Evolutionary conservation across 2,113 vertebrate species (phyloP).

Genomic region (Boleophthalmus pectinirostris): DNA sequence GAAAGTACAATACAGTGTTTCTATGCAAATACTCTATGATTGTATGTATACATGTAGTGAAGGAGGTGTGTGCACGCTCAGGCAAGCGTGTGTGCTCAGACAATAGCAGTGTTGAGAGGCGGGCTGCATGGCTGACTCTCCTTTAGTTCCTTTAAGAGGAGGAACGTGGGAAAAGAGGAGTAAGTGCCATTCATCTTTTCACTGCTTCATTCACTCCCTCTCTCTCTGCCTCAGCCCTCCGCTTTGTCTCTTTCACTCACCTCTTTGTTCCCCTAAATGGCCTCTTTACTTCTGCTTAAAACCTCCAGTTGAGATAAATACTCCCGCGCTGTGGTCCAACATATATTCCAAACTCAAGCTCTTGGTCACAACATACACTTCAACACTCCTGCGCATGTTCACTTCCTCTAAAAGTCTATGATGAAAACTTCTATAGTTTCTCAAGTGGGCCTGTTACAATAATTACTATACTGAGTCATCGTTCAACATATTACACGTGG

Average conservation of each 20-base stretch:
- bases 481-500: too few species aligned
- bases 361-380: conserved; percentile 50
- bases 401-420: conserved; percentile 14
- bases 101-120: conserved; percentile 68
- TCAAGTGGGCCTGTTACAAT: too few species aligned
- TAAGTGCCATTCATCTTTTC: conserved; percentile 79
- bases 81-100: conserved; percentile 59
- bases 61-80: conserved; percentile 46
- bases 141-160: conserved; percentile 69
- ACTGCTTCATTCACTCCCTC: conserved; percentile 61
- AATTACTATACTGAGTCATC: too few species aligned
- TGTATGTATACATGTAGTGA: conserved; percentile 4
- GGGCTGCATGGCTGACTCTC: conserved; percentile 68
- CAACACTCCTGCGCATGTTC: conserved; percentile 5
- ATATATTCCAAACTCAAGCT: conserved; percentile 31
- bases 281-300: conserved; percentile 69
- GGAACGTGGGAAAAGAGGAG: conserved; percentile 80
- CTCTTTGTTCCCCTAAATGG: conserved; percentile 77
- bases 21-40: conserved; percentile 27
- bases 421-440: conserved; percentile 30
- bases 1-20: conserved; percentile 2
- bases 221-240: conserved; percentile 50
- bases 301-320: conserved; percentile 62
- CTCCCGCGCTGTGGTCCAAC: conserved; percentile 56
- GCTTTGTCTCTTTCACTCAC: conserved; percentile 57